These are phyloP conservation scores for Cydia strobilella DNA, from an alignment of 1,140 invertebrate species.

Conservation along the genomic window DNA sequence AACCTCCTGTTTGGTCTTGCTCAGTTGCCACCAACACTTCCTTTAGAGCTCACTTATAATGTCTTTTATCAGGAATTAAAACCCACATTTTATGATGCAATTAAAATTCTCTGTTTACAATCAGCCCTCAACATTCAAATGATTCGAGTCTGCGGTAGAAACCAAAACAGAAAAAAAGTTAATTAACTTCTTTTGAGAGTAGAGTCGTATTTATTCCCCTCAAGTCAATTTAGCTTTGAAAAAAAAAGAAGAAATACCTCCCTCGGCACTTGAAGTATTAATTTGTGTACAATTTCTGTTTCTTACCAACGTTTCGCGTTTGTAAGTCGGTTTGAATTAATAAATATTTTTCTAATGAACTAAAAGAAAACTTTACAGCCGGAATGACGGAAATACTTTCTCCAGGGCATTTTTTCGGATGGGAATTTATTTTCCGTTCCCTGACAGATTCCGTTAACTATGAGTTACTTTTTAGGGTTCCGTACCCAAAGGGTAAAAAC, in stretches of 20 bases:
- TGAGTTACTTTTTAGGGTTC: too few species aligned
- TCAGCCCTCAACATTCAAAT: conserved; percentile 27
- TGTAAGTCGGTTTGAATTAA: not conserved
- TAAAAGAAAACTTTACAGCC: not conserved
- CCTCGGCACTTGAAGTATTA: not conserved
- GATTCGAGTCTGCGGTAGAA: conserved; percentile 22
- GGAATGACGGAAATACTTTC: not conserved
- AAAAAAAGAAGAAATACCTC: conserved; percentile 26
- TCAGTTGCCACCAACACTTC: too few species aligned
- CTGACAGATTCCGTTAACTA: too few species aligned
- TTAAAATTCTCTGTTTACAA: conserved; percentile 18
- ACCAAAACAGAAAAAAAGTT: conserved; percentile 35
- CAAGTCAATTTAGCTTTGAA: conserved; percentile 28
- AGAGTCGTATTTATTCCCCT: conserved; percentile 15
- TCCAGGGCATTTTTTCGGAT: not conserved
- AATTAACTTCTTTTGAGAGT: conserved; percentile 37
- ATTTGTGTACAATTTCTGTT: conserved; percentile 36
- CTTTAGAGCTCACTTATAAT: too few species aligned
- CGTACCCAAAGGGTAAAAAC: too few species aligned
- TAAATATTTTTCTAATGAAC: not conserved
- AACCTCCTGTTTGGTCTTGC: too few species aligned
- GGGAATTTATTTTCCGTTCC: not conserved
- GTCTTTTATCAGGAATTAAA: not conserved
- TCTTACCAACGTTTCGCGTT: not conserved
- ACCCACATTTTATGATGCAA: not conserved